These are phyloP conservation scores for Melanotaenia duboulayi DNA, from an alignment of 2,113 vertebrate genomes.

Conservation along the genomic window DNA sequence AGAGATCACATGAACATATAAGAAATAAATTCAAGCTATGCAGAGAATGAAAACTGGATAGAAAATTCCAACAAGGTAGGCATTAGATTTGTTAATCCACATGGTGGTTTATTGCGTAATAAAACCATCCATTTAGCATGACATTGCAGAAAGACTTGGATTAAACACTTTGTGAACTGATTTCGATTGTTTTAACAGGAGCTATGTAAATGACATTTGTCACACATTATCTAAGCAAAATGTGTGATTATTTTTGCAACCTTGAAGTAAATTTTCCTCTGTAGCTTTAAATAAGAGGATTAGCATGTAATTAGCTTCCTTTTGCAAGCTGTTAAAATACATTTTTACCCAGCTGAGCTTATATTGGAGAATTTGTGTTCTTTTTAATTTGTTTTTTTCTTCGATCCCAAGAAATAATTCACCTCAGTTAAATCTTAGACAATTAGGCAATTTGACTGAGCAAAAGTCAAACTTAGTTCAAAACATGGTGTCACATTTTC, in stretches of 20 bases:
- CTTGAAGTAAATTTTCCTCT: neutral
- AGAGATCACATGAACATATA: neutral
- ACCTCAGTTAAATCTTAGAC: slow-evolving; percentile 8
- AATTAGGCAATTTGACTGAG: neutral
- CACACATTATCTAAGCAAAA: neutral
- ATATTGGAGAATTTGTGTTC: neutral
- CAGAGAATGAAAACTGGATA: neutral
- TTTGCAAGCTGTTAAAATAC: neutral
- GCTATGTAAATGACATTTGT: neutral
- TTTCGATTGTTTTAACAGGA: neutral
- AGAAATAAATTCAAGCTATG: neutral
- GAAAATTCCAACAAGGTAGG: neutral
- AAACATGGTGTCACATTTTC: neutral
- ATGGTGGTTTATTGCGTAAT: slow-evolving; percentile 2
- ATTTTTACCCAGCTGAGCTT: neutral
- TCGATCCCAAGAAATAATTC: neutral
- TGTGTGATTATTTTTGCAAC: slow-evolving; percentile 1
- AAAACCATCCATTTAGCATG: neutral
- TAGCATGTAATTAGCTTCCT: neutral
- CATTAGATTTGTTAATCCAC: neutral
- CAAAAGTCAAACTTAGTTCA: neutral
- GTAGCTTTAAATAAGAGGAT: neutral
- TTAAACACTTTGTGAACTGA: neutral
- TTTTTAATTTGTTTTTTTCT: neutral
- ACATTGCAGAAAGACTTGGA: neutral